These are phyloP conservation scores for Scaptomyza hsui DNA, from an alignment of 1,140 invertebrate species.

Conservation along the genomic window DNA sequence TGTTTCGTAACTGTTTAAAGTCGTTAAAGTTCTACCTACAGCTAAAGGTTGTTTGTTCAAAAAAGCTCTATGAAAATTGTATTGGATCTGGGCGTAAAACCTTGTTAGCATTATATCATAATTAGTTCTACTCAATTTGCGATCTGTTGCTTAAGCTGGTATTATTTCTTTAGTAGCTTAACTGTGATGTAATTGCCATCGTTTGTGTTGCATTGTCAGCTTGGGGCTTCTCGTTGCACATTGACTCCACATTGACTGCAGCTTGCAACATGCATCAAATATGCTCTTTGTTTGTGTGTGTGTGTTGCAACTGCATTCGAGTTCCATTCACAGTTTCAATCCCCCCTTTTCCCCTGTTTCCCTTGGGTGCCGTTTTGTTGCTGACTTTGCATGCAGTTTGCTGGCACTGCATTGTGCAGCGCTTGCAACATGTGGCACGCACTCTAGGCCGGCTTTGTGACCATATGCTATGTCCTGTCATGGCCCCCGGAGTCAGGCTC, in stretches of 20 bases:
- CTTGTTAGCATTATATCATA: background rate
- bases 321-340: conserved; percentile 42
- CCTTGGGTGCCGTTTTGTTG: conserved; percentile 38
- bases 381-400: conserved; percentile 59
- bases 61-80: too few species aligned
- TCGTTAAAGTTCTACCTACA: background rate
- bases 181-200: conserved; percentile 27
- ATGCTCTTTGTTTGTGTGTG: conserved; percentile 34
- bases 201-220: conserved; percentile 25
- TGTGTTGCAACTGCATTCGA: conserved; percentile 31
- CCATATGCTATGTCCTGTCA: conserved; percentile 32
- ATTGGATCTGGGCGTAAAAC: too few species aligned
- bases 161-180: conserved; percentile 12
- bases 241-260: conserved; percentile 30
- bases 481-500: conserved; percentile 19
- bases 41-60: background rate
- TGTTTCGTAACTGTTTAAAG: background rate
- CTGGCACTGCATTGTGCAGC: conserved; percentile 43
- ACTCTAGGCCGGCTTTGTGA: conserved; percentile 71
- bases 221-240: conserved; percentile 37
- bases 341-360: conserved; percentile 4
- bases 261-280: conserved; percentile 37
- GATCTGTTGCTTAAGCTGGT: conserved; percentile 22
- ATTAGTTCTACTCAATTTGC: conserved; percentile 10
- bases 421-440: conserved; percentile 77